Conservation (phyloP, 2,113 vertebrate species). For the Cynoglossus semilaevis region DNA sequence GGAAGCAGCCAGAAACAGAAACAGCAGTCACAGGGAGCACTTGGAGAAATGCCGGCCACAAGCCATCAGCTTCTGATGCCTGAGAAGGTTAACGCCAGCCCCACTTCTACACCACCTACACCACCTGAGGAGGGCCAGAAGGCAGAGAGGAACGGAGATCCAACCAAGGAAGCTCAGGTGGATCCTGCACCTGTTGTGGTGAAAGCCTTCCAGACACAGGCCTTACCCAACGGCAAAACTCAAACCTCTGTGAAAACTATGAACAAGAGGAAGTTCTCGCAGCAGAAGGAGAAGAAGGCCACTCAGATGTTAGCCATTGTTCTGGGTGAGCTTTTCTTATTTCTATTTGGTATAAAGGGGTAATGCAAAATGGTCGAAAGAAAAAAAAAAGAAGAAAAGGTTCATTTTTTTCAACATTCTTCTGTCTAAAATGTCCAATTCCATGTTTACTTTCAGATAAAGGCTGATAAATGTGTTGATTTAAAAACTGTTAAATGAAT, state of each 20-base stretch:
- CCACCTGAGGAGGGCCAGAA: conserved; percentile 78
- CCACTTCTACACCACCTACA: conserved; percentile 74
- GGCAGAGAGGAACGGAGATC: conserved; percentile 86
- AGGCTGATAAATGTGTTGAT: no score
- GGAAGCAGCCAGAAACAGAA: conserved; percentile 84
- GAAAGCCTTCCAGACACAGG: conserved; percentile 90
- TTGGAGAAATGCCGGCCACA: conserved; percentile 75
- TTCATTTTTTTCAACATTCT: no score
- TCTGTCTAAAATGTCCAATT: no score
- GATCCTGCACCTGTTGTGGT: conserved; percentile 67
- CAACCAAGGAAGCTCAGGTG: conserved; percentile 67
- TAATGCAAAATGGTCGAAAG: no score
- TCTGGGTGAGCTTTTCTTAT: conserved; percentile 80
- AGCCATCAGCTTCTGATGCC: conserved; percentile 76
- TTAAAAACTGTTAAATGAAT: no score
- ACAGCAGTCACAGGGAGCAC: conserved; percentile 44
- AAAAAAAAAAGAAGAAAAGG: no score
- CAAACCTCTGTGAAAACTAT: conserved; percentile 88
- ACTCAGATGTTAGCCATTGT: conserved; percentile 99
- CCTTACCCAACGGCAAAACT: conserved; percentile 92
- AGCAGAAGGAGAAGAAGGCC: conserved; percentile 98
- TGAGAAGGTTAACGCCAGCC: conserved; percentile 78
- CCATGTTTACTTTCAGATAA: no score
- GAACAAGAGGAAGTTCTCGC: conserved; percentile 94
- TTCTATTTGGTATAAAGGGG: no score